Base-by-base conservation (phyloP, 2,888 invertebrate species). In the Chrysolina americana region DNA sequence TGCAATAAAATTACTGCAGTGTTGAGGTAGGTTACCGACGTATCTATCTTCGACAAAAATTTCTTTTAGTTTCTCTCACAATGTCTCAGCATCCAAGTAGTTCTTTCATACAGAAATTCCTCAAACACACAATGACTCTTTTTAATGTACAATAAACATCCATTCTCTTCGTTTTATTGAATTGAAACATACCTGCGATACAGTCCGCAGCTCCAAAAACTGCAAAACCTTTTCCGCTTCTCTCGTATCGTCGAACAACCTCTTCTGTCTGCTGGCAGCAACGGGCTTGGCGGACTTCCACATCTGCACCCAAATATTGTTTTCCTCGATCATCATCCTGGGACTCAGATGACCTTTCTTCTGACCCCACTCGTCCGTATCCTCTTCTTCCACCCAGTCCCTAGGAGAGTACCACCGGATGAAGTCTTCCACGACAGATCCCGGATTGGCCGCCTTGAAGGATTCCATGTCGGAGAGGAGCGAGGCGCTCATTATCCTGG, bases 391-490 rank as follows among this genome's bases (percentile, higher is more conserved):
- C 63, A 95, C 92, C 96, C 97, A 98, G 87, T 99, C 99, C 17
- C 98, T 91, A 0, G 99, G 99, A 1, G 98, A 99, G 87, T 98
- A 98, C 99, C 99, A 99, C 65, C 96, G 92, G 74, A 99, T 97
- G 86, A 99, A 99, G 87, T 99, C 99, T 85, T 96, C 98, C 65
- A 99, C 89, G 71, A 93, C 90, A 10, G 95, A 93, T 5, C 94
- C 95, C 0, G 98, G 98, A 90, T 99, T 99, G 4, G 99, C 99
- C 1, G 99, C 98, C 90, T 99, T 99, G 87, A 99, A 99, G 0
- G 98, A 96, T 87, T 98, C 97, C 98, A 99, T 98, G 85, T 99
- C 99, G 0, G 98, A 98, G 1, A 96, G 90, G 15, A 99, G 90
- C 0, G 97, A 96, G 0, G 98, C 97, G 86, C 97, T 95, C 95